Conservation (phyloP, 2,797 vertebrate genomes). For the Tapirus indicus region DNA sequence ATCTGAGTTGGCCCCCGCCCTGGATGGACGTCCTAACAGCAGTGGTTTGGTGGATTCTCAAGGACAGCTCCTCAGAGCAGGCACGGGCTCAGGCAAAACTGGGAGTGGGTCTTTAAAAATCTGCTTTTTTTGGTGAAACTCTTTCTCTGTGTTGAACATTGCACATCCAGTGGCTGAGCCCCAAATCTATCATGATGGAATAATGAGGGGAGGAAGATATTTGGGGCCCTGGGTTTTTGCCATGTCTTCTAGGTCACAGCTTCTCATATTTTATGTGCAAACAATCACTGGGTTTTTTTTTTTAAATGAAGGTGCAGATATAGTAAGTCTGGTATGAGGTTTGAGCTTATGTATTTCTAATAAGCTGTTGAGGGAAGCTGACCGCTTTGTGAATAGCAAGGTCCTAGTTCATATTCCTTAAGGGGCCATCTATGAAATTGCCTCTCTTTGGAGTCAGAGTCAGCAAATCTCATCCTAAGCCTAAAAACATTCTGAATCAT, state of each 20-base stretch:
- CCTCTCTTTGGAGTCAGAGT: slow-evolving; percentile 52
- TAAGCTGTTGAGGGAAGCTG: not conserved
- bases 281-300: not conserved
- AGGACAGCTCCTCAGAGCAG: not conserved
- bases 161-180: not conserved
- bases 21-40: not conserved
- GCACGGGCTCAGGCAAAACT: not conserved
- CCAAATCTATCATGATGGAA: not conserved
- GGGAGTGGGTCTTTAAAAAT: not conserved
- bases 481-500: slow-evolving; percentile 64
- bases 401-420: not conserved
- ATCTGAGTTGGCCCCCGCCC: not conserved
- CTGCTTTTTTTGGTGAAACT: not conserved
- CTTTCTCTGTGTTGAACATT: not conserved
- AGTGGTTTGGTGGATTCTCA: not conserved
- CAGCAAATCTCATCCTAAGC: slow-evolving; percentile 23
- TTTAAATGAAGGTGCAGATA: slow-evolving; percentile 1
- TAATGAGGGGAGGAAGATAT: not conserved
- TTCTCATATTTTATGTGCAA: not conserved
- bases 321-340: not conserved
- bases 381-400: slow-evolving; percentile 9
- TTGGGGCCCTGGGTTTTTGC: not conserved
- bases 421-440: slow-evolving; percentile 8
- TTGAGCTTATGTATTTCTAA: slow-evolving; percentile 26
- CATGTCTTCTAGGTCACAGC: not conserved